Base-by-base conservation (phyloP, 2,113 vertebrate genomes). In the Paradoxurus hermaphroditus region DNA sequence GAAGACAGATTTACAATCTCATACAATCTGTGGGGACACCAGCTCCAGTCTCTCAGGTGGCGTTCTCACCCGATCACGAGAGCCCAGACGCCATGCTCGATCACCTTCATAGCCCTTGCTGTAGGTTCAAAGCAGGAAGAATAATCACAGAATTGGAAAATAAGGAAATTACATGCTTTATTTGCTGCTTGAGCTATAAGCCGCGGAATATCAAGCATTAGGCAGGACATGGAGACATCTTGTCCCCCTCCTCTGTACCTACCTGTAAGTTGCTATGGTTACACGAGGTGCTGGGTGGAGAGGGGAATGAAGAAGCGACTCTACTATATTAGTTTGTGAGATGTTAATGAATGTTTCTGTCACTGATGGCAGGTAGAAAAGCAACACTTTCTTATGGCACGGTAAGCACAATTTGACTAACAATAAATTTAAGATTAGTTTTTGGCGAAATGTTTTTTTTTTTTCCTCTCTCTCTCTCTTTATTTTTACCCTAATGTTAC, bases 241-340 rank as follows among this genome's bases (percentile, higher is more conserved):
- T 90, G 3, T 75, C 23, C 39, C 88, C 0, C 6, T 81, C 21
- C 29, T 95, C 90, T 92, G 59, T 49, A 83, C 2, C 15, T 49
- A 79, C 3, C 15, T 53, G 27, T 92, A 36, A 16, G 75, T 92
- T 84, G 56, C 75, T 92, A 81, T 96, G 56, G 70, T 95, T 95
- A 88, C 59, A 62, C 39, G 29, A 93, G 3, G 5, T 67, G n/a
- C 51, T 84, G 34, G 65, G n/a, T 12, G 75, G 19, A 79, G 23
- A 84, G 2, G 3, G 12, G 3, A 72, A 12, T 91, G 19, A 91
- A 94, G 19, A 83, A 53, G 13, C 9, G 46, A 82, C 25, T 92
- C 44, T 88, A 90, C 82, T 70, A 72, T 70, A 88, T 96, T 82
- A 84, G 56, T 92, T 85, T 92, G 4, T 59, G 72, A 82, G 49